Percentiles rank a stretch among this genome's conserved stretches.
Conservation (phyloP, 2,888 invertebrate species). For the Agrotis ipsilon region DNA sequence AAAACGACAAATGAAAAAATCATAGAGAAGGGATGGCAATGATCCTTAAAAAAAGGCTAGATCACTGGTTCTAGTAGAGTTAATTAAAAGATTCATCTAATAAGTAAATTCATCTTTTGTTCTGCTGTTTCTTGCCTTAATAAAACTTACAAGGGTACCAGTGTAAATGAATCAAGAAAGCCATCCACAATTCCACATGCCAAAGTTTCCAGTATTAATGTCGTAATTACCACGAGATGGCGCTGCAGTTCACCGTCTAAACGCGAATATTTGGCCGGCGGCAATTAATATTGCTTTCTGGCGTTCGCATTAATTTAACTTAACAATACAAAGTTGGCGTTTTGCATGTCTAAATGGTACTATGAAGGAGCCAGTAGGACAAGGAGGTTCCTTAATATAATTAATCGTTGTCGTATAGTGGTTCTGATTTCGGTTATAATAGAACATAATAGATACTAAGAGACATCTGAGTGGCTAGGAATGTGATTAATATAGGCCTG, state of each 20-base stretch:
- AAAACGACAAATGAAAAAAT: no score
- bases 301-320: slow-evolving; percentile 84
- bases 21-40: no score
- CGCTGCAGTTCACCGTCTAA: slow-evolving; percentile 66
- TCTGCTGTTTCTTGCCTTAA: no score
- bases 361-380: slow-evolving; percentile 46
- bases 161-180: slow-evolving; percentile 62
- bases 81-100: no score
- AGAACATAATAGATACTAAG: slow-evolving; percentile 56
- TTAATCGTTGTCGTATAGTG: slow-evolving; percentile 66
- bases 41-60: no score
- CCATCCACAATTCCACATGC: slow-evolving; percentile 56
- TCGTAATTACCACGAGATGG: slow-evolving; percentile 71
- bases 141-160: neutral
- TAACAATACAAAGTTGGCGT: slow-evolving; percentile 82
- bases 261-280: slow-evolving; percentile 75
- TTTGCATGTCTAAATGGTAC: slow-evolving; percentile 76
- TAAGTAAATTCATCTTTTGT: no score
- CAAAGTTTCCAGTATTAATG: slow-evolving; percentile 74
- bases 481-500: slow-evolving; percentile 40
- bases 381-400: slow-evolving; percentile 61
- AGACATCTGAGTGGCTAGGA: slow-evolving; percentile 56
- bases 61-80: no score
- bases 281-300: slow-evolving; percentile 83
- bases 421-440: slow-evolving; percentile 49